Base-by-base conservation (phyloP, 2,888 invertebrate genomes). In the Phasia obesa region DNA sequence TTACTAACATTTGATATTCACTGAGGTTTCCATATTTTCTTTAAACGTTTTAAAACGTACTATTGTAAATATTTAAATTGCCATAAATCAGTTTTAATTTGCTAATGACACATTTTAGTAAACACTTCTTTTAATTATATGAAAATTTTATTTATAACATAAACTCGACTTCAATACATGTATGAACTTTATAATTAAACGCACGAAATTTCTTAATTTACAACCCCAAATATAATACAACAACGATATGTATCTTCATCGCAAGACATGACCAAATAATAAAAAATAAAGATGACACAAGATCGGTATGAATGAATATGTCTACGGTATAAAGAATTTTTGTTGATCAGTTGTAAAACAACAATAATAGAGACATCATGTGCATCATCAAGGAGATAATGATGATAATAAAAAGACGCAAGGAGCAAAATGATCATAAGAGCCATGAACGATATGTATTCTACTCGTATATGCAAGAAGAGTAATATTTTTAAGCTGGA, bases 291-390 rank as follows among this genome's bases (percentile, higher is more conserved):
- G 60, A 35, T 44, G 44, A n/a, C 60, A 53, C 11, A 53, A 42
- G 60, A 69, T 21, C 51, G 19, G 65, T 53, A 55, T 11, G 9
- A 62, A 57, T 21, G 59, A 35, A 6, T 11, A 35, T 4, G 11
- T 35, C 51, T 53, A 44, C 9, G 31, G 67, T 31, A 51, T 47
- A 19, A 55, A 13, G 13, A 11, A 25, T 47, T 60, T 44, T 53
- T 49, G 25, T 69, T 51, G 7, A 23, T 25, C 38, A 31, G 60
- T 60, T 65, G 17, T n/a, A 25, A 42, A 25, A 47, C 21, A 31
- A 38, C 55, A 70, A 70, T 82, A 82, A 82, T 82, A 82, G 70
- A 82, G 82, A 78, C 82, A 82, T 82, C 82, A 75, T 59, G 69
- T 51, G 70, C 64, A 82, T 74, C 78, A 74, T 70, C 69, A 65